These are phyloP conservation scores for Raphicerus campestris DNA, from an alignment of 2,113 vertebrate species.

Conservation along the genomic window DNA sequence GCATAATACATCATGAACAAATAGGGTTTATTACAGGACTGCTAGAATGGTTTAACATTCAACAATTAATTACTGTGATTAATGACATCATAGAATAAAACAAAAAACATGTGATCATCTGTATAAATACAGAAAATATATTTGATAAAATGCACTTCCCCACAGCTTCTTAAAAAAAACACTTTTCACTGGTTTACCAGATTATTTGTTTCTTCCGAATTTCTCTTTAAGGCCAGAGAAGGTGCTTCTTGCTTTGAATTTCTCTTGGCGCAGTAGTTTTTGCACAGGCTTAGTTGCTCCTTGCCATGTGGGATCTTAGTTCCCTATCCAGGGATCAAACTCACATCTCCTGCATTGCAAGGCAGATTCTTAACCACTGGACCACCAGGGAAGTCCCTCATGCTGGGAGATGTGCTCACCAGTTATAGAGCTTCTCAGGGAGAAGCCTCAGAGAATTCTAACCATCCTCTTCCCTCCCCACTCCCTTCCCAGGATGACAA, in stretches of 20 bases:
- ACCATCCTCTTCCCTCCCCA: slow-evolving; percentile 38
- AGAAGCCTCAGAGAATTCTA: not conserved
- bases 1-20: not conserved
- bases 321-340: not conserved
- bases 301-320: not conserved
- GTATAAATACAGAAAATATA: not conserved
- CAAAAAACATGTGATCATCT: not conserved
- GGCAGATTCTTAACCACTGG: not conserved
- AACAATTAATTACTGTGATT: not conserved
- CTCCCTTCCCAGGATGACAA: slow-evolving; percentile 91
- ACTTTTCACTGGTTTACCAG: not conserved
- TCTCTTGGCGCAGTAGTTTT: not conserved
- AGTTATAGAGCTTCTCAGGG: not conserved
- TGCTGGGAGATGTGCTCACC: not conserved
- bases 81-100: not conserved
- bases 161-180: not conserved
- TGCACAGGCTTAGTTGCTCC: not conserved
- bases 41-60: not conserved
- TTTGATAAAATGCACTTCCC: not conserved
- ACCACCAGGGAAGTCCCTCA: not conserved
- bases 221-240: not conserved
- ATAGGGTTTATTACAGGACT: not conserved
- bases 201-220: not conserved
- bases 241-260: not conserved
- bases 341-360: not conserved